Evolutionary conservation across 2,797 vertebrate species (phyloP), one percentile per base, ranked within the genome.

Genomic region (Euthynnus affinis): DNA sequence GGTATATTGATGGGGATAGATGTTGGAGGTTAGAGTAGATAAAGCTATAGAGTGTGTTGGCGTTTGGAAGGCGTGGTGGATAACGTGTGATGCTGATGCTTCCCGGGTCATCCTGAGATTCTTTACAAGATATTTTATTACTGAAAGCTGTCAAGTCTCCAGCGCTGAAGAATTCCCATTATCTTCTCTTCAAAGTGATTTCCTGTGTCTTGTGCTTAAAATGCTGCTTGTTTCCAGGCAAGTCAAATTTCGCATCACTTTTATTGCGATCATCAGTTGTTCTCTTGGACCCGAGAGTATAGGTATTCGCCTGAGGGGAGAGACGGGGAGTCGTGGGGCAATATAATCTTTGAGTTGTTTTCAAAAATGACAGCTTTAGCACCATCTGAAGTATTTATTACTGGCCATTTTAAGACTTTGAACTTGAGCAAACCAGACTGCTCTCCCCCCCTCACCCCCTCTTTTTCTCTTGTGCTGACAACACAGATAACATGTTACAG

Each of bases 301-400:
- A 17, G 82, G 88, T 82, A 90, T 93, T 83, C 84, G 77, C 91
- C 90, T 32, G 52, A 63, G 65, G 89, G 84, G 20, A 71, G 74
- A 90, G 88, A 78, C 29, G 27, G 27, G 78, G 78, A 76, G 55
- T 74, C 0, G 13, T 34, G 22, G 67, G 34, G 71, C 72, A 77
- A 88, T 89, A 84, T 86, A 83, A 85, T 86, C 68, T 59, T 20
- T 46, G 67, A 78, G 82, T 81, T 89, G 87, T 91, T 89, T 90
- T 92, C 27, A 80, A 74, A 91, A 93, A 93, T 92, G 81, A 93
- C 93, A 91, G 87, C 89, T 93, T 93, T 70, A 92, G 88, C 76
- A 67, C 84, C 78, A 51, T 70, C 76, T 73, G 42, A 84, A 90
- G 68, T 87, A 85, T 94, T 93, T 93, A 93, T 90, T 87, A 83